Conservation (phyloP, 2,888 invertebrate species). For the Temnothorax unifasciatus region DNA sequence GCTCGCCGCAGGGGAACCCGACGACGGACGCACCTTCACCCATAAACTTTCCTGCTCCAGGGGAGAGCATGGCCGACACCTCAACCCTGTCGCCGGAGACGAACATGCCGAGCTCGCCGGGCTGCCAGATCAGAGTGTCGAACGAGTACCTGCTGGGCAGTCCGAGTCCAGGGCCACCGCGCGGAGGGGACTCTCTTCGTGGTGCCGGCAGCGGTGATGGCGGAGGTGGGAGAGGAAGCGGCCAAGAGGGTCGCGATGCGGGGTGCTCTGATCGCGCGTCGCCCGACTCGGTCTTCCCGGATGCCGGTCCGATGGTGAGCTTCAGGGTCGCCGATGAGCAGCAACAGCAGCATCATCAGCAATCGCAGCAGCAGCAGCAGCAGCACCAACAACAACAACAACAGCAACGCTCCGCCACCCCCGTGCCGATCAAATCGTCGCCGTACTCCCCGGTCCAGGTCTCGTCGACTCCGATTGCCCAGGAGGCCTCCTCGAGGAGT, state of each 20-base stretch:
- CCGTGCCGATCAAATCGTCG: constrained; percentile 85
- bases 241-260: constrained; percentile 72
- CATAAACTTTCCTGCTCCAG: constrained; percentile 87
- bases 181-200: constrained; percentile 87
- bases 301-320: constrained; percentile 85
- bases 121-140: constrained; percentile 85
- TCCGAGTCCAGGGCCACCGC: constrained; percentile 88
- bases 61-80: constrained; percentile 97
- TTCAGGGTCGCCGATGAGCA: constrained; percentile 82
- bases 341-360: constrained; percentile 75
- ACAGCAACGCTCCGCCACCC: constrained; percentile 81
- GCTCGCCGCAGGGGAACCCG: constrained; percentile 85
- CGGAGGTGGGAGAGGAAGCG: constrained; percentile 80
- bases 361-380: constrained; percentile 78
- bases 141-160: constrained; percentile 87
- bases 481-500: constrained; percentile 80
- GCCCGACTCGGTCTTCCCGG: constrained; percentile 89
- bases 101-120: constrained; percentile 93
- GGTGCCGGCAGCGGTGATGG: constrained; percentile 85
- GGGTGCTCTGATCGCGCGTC: constrained; percentile 87
- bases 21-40: constrained; percentile 85
- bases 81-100: constrained; percentile 97
- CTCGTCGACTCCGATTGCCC: constrained; percentile 83
- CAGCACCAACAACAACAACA: constrained; percentile 80
- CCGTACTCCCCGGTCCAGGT: constrained; percentile 87